Base-by-base conservation (phyloP, 2,113 vertebrate species). In the Tychaedon coryphoeus region DNA sequence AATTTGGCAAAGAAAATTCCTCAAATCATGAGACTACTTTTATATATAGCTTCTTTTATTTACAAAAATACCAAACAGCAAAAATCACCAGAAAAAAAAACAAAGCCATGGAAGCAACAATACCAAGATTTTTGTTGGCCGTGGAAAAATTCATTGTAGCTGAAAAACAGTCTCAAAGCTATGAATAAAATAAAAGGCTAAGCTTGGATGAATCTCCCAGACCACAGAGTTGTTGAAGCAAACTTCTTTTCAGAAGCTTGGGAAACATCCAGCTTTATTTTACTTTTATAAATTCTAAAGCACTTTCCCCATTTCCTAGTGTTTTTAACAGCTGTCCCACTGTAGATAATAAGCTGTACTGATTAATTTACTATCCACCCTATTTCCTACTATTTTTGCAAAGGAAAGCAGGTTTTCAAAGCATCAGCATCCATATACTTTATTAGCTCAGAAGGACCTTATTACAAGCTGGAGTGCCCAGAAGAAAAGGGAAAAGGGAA, bases 141-240 rank as follows among this genome's bases (percentile, higher is more conserved):
- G 5, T 33, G 62, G 47, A 88, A 60, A 72, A 83, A 56, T 33
- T 43, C 4, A 19, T 14, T 10, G 4, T 40, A 76, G 77, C 34
- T 53, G 34, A 86, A 56, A 85, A 89, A 82, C 17, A 84, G 45
- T 45, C 71, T 66, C 62, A 87, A 89, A 95, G 77, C 8, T 53
- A 34, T 45, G 79, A 93, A 77, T 33, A 94, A 88, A 93, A 85
- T 29, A 36, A 88, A 93, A 93, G 33, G n/a, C 50, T 76, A 78
- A 70, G 54, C 38, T 69, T 72, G 38, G 45, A 65, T 71, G 7
- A 85, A 57, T 88, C 50, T 85, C 61, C 75, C 40, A 76, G 84
- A 93, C 67, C 29, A 0, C 64, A 79, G 34, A 76, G 47, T 1
- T 88, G 42, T 42, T 93, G 42, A 85, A 91, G 33, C 12, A 73